phyloP scores from a whole-genome alignment of 2,797 vertebrate species.

The Cuculus canorus region DNA sequence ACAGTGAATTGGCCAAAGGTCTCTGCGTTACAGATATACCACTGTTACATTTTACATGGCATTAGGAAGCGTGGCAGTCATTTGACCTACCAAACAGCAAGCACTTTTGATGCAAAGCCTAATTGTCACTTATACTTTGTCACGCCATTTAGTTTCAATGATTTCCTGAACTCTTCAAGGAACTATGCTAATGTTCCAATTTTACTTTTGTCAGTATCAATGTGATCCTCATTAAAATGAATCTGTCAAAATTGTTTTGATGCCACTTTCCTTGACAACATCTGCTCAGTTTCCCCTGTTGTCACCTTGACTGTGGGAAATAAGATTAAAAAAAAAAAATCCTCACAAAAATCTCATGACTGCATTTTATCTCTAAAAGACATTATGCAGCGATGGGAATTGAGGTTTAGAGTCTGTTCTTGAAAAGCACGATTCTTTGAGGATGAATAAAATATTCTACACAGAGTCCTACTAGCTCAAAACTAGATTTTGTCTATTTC shows the following conservation, averaged over 20 bases:
- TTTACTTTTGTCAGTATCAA: constrained; percentile 53
- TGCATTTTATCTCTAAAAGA: background rate
- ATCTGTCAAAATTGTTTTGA: constrained; percentile 44
- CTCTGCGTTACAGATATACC: constrained; percentile 56
- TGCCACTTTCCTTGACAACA: constrained; percentile 28
- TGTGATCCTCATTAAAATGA: constrained; percentile 43
- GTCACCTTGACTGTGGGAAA: constrained; percentile 41
- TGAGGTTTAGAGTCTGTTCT: background rate
- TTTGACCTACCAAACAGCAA: constrained; percentile 74
- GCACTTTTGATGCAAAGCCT: constrained; percentile 72
- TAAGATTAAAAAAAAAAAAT: background rate
- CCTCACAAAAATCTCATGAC: background rate
- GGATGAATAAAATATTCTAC: background rate
- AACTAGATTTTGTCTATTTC: background rate
- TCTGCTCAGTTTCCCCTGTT: constrained; percentile 36
- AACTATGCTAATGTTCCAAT: constrained; percentile 37
- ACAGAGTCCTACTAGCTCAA: background rate
- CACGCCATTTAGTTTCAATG: constrained; percentile 67
- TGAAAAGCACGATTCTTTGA: background rate
- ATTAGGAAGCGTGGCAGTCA: constrained; percentile 73
- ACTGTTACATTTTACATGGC: constrained; percentile 67
- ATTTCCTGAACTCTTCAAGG: constrained; percentile 65
- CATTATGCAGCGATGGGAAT: background rate
- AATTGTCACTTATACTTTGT: constrained; percentile 72
- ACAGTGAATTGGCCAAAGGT: constrained; percentile 59